Evolutionary conservation across 2,113 vertebrate species (phyloP), one percentile per base, ranked within the genome.

Genomic region (Leucopternis melanops): DNA sequence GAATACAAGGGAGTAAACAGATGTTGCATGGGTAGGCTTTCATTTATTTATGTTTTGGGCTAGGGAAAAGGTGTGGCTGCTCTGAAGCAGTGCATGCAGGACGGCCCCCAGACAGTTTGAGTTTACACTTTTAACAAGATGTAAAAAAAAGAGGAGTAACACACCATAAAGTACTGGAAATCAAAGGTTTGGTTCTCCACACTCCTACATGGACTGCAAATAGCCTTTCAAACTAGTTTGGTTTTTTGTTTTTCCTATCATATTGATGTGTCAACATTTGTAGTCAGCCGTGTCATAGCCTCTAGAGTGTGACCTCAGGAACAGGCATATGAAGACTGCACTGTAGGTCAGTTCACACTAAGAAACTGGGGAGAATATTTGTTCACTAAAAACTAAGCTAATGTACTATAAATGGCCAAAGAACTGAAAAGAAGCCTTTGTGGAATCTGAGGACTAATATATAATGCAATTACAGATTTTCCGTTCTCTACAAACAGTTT

Each of bases 21-120:
- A 72, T 88, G 49, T 86, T 90, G 29, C 12, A 86, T 1, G 12
- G 16, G 23, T 40, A 75, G 27, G 42, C 16, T 82, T 85, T 88
- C 63, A 81, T 61, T 91, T 90, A 47, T 94, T 85, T 57, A 47
- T 62, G 34, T 36, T 96, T 90, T 40, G 40, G 34, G 58, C 38
- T 5, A 65, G 20, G 27, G 34, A 25, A 84, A 81, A 84, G 32
- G 36, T 70, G 61, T 70, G 83, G 40, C n/a, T 88, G 31, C 65
- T 78, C 45, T 71, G 11, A 57, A 89, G 34, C 63, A 25, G 22
- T 18, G 18, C 63, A 29, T n/a, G 69, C 22, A 86, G 57, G 58
- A 67, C 57, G 36, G 3, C 6, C 23, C 42, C 13, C 34, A 29
- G 44, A 63, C 32, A 72, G 16, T n/a, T 47, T 42, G 49, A 70